Evolutionary conservation across 2,797 vertebrate species (phyloP), one percentile per base, ranked within the genome.

Genomic region (Phoeniculus purpureus): DNA sequence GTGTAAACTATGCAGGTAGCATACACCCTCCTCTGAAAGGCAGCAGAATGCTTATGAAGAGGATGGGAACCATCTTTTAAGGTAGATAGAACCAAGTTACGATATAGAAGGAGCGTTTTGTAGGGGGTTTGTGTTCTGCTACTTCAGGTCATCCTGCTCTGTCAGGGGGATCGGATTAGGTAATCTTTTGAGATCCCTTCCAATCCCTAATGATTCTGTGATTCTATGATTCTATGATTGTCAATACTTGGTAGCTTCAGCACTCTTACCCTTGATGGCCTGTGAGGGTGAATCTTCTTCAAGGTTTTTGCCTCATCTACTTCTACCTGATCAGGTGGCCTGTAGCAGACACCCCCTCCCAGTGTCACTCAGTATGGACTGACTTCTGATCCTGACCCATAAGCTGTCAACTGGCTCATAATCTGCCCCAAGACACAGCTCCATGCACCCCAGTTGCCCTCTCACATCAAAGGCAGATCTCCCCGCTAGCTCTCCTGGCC

Each of bases 221-320:
- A 37, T 37, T 37, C 37, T 37, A 37, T 37, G 37, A 37, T 37
- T 37, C 37, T 37, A 37, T 37, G 37, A 37, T 37, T 37, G 12
- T 37, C 37, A 37, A 37, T 34, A 18, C 29, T 60, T 0, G 0
- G 1, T 79, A 77, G 29, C 37, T 66, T 66, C n/a, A 65, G 62
- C 21, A 23, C 47, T 81, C 25, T 58, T 66, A 40, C 7, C 54
- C 17, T 67, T 23, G 26, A 16, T 60, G 61, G 23, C 43, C 26
- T 60, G 25, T 45, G 22, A 78, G 27, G 18, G 3, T 8, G n/a
- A 81, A 21, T 8, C 15, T 40, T 17, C 16, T 82, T 64, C 43
- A 31, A 11, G 3, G 3, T 54, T 20, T 70, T 70, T 75, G 25
- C 18, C 20, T 75, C 31, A 45, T 58, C 54, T 71, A 0, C n/a